Evolutionary conservation across 2,797 vertebrate species (phyloP).

Genomic region (Onychomys leucogaster): DNA sequence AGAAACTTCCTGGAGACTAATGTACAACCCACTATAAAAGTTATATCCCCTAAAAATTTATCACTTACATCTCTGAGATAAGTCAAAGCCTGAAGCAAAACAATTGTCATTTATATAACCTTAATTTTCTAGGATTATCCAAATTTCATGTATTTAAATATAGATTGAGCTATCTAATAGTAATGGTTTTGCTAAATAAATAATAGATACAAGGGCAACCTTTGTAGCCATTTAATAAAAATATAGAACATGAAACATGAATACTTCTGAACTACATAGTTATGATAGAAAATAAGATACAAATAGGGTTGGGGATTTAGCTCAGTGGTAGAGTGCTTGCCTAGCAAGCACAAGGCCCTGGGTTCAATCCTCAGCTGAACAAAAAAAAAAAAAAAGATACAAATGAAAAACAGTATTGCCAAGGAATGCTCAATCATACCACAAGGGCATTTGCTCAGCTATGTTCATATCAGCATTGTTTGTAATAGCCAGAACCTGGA

Average conservation of each 20-base stretch:
- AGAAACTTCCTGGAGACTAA: not conserved
- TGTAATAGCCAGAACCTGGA: too few species aligned
- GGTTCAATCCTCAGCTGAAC: too few species aligned
- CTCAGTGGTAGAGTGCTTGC: too few species aligned
- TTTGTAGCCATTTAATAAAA: not conserved
- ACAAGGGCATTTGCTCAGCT: too few species aligned
- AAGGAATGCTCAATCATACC: too few species aligned
- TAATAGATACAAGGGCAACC: constrained; percentile 2
- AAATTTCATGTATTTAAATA: constrained; percentile 25
- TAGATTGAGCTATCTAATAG: constrained; percentile 29
- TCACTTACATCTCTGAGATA: constrained; percentile 21
- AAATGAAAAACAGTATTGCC: too few species aligned
- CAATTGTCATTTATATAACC: not conserved
- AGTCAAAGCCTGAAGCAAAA: constrained; percentile 43
- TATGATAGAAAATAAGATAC: not conserved
- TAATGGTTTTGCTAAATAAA: not conserved
- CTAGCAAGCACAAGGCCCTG: too few species aligned
- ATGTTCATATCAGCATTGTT: too few species aligned
- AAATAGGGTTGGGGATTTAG: too few species aligned
- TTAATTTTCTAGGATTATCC: constrained; percentile 18
- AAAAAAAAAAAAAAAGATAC: too few species aligned
- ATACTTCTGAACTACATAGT: not conserved
- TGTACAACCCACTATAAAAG: not conserved
- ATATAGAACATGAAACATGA: not conserved
- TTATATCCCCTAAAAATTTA: not conserved